Evolutionary conservation across 1,140 invertebrate species (phyloP).

Genomic region (Solen grandis): DNA sequence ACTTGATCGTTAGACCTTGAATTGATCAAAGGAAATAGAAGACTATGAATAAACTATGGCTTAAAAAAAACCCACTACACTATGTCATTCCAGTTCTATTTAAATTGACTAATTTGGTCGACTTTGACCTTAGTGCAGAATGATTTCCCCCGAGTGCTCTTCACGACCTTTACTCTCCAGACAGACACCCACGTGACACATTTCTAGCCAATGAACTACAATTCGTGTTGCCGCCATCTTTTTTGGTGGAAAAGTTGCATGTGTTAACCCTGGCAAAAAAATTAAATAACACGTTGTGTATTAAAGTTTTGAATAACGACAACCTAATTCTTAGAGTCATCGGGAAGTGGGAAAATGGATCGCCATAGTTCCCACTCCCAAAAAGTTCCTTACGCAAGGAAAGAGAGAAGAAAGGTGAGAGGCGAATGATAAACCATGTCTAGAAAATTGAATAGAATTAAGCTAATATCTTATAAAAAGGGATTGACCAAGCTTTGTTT

Average conservation of each 20-base stretch:
- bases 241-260: slow-evolving; percentile 36
- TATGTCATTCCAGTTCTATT: no score
- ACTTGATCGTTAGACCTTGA: no score
- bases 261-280: slow-evolving; percentile 26
- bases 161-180: slow-evolving; percentile 14
- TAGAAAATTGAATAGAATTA: neutral
- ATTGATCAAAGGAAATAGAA: no score
- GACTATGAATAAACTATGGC: no score
- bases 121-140: no score
- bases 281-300: neutral
- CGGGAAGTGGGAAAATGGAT: slow-evolving; percentile 52
- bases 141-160: slow-evolving; percentile 25
- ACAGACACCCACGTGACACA: slow-evolving; percentile 27
- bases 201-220: slow-evolving; percentile 20
- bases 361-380: slow-evolving; percentile 51
- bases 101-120: no score
- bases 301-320: neutral
- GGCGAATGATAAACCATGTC: no score
- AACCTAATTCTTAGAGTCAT: neutral
- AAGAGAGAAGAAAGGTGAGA: slow-evolving; percentile 43
- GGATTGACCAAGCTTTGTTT: neutral
- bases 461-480: neutral
- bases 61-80: no score
- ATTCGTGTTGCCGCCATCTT: slow-evolving; percentile 53
- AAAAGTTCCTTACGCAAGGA: slow-evolving; percentile 49